phyloP scores from a whole-genome alignment of 2,797 vertebrate species.

The Coregonus sp. region DNA sequence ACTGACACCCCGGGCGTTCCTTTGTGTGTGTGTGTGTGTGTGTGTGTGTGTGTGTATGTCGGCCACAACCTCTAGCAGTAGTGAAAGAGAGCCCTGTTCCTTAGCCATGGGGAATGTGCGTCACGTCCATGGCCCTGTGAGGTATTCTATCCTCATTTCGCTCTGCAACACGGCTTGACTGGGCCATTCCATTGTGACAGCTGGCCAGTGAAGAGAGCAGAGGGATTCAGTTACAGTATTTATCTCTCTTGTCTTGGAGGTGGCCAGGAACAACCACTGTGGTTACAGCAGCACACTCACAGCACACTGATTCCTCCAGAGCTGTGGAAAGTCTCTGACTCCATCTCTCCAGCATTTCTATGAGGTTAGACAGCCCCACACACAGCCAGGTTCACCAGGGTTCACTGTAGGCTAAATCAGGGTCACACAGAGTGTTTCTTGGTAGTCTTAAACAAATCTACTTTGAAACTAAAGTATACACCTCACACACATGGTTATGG shows the following conservation, averaged over 20 bases:
- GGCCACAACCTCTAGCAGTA: slow-evolving; percentile 12
- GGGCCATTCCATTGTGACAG: slow-evolving; percentile 44
- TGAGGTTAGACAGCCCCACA: neutral
- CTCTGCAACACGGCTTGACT: slow-evolving; percentile 33
- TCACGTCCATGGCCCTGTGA: slow-evolving; percentile 34
- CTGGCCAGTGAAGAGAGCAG: slow-evolving; percentile 29
- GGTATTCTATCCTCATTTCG: slow-evolving; percentile 22
- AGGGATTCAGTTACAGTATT: slow-evolving; percentile 41
- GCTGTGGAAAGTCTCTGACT: neutral
- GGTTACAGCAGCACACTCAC: slow-evolving; percentile 33
- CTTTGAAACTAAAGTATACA: no score
- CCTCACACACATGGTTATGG: no score
- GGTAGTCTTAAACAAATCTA: no score
- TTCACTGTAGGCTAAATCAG: slow-evolving; percentile 15
- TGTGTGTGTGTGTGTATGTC: slow-evolving; percentile 9
- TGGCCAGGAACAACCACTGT: slow-evolving; percentile 48
- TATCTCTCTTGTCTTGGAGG: slow-evolving; percentile 47
- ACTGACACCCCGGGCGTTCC: slow-evolving; percentile 36
- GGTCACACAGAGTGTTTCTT: no score
- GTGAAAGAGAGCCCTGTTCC: slow-evolving; percentile 24
- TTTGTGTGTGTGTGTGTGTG: slow-evolving; percentile 9
- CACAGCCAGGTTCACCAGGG: slow-evolving; percentile 18
- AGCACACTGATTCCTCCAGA: neutral
- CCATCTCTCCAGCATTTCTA: neutral
- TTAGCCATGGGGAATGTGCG: slow-evolving; percentile 34